Evolutionary conservation across 2,888 invertebrate species (phyloP).

Genomic region (Timema podura): DNA sequence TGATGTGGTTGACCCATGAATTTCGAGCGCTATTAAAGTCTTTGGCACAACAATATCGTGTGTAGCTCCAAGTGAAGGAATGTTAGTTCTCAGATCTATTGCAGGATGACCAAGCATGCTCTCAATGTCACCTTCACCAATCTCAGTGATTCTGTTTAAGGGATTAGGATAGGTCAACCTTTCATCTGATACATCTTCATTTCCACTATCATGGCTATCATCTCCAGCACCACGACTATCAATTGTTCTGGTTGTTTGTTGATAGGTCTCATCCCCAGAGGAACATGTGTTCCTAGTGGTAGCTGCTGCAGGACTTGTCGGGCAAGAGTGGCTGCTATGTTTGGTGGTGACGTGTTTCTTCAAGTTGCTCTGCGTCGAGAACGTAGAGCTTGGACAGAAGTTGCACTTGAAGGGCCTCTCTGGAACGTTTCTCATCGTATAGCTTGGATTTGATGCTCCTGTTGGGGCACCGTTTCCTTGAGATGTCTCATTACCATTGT

Average conservation of each 20-base stretch:
- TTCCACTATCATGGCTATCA: slow-evolving; percentile 20
- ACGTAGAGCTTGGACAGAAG: slow-evolving; percentile 77
- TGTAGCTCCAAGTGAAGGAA: not conserved
- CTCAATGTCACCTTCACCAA: slow-evolving; percentile 17
- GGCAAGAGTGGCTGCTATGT: slow-evolving; percentile 46
- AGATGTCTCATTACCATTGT: not conserved
- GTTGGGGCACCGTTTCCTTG: slow-evolving; percentile 33
- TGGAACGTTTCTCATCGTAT: slow-evolving; percentile 62
- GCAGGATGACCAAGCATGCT: slow-evolving; percentile 18
- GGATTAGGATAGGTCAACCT: not conserved
- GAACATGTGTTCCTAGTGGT: not conserved
- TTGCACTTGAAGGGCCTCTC: slow-evolving; percentile 76
- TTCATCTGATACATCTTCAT: slow-evolving; percentile 7
- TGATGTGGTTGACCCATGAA: slow-evolving; percentile 18
- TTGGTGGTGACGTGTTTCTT: slow-evolving; percentile 73
- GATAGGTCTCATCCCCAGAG: no score
- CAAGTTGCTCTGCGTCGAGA: slow-evolving; percentile 72
- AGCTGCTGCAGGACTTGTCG: slow-evolving; percentile 18
- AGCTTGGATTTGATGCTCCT: slow-evolving; percentile 44
- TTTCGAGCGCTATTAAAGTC: slow-evolving; percentile 3
- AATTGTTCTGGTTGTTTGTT: no score
- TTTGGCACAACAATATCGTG: not conserved
- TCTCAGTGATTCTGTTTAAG: no score
- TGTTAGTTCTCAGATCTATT: not conserved
- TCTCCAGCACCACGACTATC: slow-evolving; percentile 18